Evolutionary conservation across 2,888 invertebrate genomes (phyloP).

Genomic region (Tachina lurida): DNA sequence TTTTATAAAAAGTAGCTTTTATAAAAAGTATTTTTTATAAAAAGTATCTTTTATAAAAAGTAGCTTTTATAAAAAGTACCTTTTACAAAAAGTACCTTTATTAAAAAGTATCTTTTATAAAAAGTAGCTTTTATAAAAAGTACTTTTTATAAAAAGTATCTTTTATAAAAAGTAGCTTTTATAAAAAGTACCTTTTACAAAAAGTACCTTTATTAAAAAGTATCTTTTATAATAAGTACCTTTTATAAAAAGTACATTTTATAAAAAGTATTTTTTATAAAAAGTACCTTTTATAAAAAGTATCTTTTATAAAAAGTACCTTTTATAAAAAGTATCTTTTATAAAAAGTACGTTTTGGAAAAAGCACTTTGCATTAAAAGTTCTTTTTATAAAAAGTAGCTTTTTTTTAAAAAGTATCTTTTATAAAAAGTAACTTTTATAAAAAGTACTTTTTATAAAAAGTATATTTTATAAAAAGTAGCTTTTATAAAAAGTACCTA

Average conservation of each 20-base stretch:
- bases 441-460: too few species aligned
- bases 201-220: neutral
- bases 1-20: too few species aligned
- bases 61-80: too few species aligned
- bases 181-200: neutral
- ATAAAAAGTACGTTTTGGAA: neutral
- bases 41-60: too few species aligned
- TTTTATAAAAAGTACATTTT: neutral
- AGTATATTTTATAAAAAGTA: too few species aligned
- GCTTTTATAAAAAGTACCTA: too few species aligned
- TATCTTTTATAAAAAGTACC: neutral
- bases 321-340: conserved; percentile 2
- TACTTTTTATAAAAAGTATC: neutral
- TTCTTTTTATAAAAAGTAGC: too few species aligned
- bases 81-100: too few species aligned
- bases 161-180: neutral
- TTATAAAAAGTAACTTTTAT: too few species aligned
- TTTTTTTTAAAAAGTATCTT: too few species aligned
- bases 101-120: neutral
- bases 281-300: neutral
- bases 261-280: neutral
- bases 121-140: neutral
- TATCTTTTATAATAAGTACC: neutral
- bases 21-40: too few species aligned
- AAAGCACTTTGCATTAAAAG: too few species aligned